These are phyloP conservation scores for Cavia aperea DNA, from an alignment of 2,113 vertebrate species.

Conservation along the genomic window DNA sequence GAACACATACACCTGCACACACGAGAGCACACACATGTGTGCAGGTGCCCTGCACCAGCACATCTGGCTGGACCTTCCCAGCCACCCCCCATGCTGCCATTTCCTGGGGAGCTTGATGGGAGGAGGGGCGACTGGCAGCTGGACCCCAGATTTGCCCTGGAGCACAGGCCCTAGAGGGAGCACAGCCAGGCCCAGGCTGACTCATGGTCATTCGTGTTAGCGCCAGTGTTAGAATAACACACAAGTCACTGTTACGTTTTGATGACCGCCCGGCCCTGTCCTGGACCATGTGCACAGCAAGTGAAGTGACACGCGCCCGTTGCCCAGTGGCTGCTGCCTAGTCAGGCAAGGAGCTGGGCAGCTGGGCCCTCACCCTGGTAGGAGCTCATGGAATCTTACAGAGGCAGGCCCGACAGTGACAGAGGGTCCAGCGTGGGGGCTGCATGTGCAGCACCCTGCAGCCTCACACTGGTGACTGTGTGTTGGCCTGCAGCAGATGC, in stretches of 20 bases:
- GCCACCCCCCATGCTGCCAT: background rate
- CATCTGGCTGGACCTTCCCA: background rate
- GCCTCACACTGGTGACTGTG: no score
- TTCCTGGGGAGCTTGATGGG: conserved; percentile 8
- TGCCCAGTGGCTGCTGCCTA: background rate
- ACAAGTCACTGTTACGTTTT: conserved; percentile 73
- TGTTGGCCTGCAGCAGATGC: background rate
- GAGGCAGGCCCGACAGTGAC: background rate
- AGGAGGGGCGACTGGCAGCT: background rate
- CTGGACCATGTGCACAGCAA: conserved; percentile 74
- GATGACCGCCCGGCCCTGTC: conserved; percentile 72
- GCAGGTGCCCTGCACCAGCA: background rate
- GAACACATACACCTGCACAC: background rate
- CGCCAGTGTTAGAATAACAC: conserved; percentile 78
- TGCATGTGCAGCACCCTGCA: no score
- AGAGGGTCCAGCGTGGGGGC: background rate
- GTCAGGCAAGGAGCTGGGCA: background rate
- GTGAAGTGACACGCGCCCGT: conserved; percentile 77
- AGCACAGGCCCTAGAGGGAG: background rate
- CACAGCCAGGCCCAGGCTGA: conserved; percentile 51
- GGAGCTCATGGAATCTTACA: rapidly evolving
- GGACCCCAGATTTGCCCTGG: background rate
- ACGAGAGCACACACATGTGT: background rate
- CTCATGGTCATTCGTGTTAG: conserved; percentile 72
- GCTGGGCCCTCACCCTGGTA: background rate